These are phyloP conservation scores for Panagrolaimus sp. DNA, from an alignment of 1,140 invertebrate species.

Conservation along the genomic window DNA sequence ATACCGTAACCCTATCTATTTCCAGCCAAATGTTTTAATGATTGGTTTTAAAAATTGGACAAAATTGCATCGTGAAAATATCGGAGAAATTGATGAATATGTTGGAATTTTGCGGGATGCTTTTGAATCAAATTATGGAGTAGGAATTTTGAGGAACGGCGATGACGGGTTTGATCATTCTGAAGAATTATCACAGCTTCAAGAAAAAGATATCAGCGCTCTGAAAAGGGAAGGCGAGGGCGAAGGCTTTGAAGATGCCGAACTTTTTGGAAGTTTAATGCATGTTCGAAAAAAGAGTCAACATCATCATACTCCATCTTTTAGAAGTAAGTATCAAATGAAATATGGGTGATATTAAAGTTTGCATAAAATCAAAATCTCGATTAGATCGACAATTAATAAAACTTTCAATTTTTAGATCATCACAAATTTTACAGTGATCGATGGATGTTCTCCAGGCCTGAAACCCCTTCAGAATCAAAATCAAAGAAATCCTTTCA, in stretches of 20 bases:
- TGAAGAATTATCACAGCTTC: background rate
- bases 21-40: conserved; percentile 76
- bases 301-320: background rate
- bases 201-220: conserved; percentile 51
- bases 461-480: background rate
- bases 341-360: no score
- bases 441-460: conserved; percentile 1
- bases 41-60: conserved; percentile 91
- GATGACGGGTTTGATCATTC: conserved; percentile 26
- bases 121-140: conserved; percentile 80
- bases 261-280: background rate
- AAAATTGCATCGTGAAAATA: conserved; percentile 68
- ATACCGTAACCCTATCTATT: no score
- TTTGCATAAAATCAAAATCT: no score
- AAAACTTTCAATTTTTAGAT: no score
- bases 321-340: no score
- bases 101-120: conserved; percentile 79
- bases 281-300: conserved; percentile 1
- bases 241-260: background rate
- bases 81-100: conserved; percentile 69
- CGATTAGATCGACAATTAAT: no score
- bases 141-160: conserved; percentile 75
- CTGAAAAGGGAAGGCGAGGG: background rate
- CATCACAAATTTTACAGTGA: conserved; percentile 14
- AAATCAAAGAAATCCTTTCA: background rate